Evolutionary conservation across 1,140 invertebrate species (phyloP), one percentile per base, ranked within the genome.

Genomic region (Trichonephila clavata): DNA sequence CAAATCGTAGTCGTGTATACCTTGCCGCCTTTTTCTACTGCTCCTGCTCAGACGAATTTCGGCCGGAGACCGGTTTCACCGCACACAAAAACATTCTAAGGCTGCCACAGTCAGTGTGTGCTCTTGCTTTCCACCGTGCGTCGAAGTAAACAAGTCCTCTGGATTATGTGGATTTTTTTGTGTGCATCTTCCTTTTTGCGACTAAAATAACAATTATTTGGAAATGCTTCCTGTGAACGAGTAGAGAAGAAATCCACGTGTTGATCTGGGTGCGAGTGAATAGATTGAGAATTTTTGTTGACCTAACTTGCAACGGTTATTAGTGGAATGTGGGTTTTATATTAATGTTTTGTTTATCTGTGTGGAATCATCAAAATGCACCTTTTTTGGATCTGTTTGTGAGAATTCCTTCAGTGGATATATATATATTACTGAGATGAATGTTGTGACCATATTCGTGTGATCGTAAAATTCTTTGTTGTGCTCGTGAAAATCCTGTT

Each of bases 1-100:
- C 92, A 87, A 87, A 93, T 80, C 65, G 68, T 27, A 60, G 43
- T 61, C 65, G 50, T 60, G 84, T 60, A 59, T 93, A 77, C 86
- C 84, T 77, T 80, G 80, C 60, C 63, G 57, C 63, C 32, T 39
- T 86, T 60, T 60, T 86, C 87, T 71, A 50, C 61, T 89, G 63
- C 87, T 86, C 90, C 20, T 20, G 61, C 60, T 65, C 65, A 71
- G 65, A 50, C 63, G 43, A 27, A 24, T 86, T 16, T 61, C 32
- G 20, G 4, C 39, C 20, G 13, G 20, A 24, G 65, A 71, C 32
- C 87, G 43, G 86, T 63, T 87, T 63, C 24, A 63, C 60, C 59
- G 20, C 61, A 39, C 59, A 61, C 60, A 87, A 87, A 63, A 84
- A 84, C 43, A 84, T 84, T 60, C 71, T 77, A 16, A 39, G 39